Base-by-base conservation (phyloP, 2,797 vertebrate species). In the Sorex maritimensis region DNA sequence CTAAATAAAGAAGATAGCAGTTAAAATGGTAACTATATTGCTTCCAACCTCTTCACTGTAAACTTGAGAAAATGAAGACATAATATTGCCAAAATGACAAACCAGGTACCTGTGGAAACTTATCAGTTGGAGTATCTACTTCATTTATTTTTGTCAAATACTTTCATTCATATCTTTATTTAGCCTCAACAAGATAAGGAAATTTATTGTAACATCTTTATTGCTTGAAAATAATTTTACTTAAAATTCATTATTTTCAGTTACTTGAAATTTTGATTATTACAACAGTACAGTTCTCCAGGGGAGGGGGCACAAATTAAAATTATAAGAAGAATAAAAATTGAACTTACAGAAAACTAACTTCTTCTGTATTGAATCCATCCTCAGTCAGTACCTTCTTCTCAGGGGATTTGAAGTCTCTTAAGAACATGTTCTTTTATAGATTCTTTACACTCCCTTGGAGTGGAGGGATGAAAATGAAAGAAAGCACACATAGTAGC, bases 261-360 rank as follows among this genome's bases (percentile, higher is more conserved):
- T 61, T 68, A 82, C 72, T 81, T 79, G 90, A 90, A 34, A 34
- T 52, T 30, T 93, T 91, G 41, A 65, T 71, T 86, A 88, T 74
- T 46, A 52, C 13, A 52, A 52, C 2, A 41, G 19, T 67, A 38
- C 82, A 61, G 19, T 61, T 61, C 52, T 61, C 58, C 21, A 6
- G 6, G 58, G 58, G 15, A 61, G 17, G 58, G 19, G 58, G 58
- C 17, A 61, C 17, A 61, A 61, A 61, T 61, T 61, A 21, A 61
- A 61, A 21, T 61, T 19, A 61, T 23, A 61, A 61, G 38, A 28
- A 44, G 49, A 79, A 68, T 73, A 86, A 44, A 73, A 69, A 23
- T 78, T 77, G 67, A 79, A 44, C 55, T 55, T n/a, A 38, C 34
- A 83, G 13, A 41, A 89, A 73, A 83, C 65, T 38, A 65, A 84